These are phyloP conservation scores for Parambassis ranga DNA, from an alignment of 2,797 vertebrate species.

Conservation along the genomic window DNA sequence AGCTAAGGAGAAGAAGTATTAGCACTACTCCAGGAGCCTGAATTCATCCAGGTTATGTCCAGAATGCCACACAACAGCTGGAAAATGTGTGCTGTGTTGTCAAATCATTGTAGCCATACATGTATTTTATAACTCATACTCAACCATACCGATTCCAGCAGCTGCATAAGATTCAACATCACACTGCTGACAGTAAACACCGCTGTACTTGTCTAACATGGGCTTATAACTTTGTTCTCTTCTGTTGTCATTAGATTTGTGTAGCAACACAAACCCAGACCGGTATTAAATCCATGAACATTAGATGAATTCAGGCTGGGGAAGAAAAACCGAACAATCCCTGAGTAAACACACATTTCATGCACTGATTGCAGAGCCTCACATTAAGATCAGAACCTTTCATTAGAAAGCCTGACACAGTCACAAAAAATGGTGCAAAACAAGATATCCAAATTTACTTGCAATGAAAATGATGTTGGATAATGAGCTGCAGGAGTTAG, in stretches of 20 bases:
- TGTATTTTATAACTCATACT: too few species aligned
- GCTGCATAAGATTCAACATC: too few species aligned
- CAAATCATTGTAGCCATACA: too few species aligned
- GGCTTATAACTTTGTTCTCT: not conserved
- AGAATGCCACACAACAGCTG: too few species aligned
- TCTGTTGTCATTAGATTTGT: slow-evolving; percentile 15
- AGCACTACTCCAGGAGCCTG: too few species aligned
- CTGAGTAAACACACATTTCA: slow-evolving; percentile 48
- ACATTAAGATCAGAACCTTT: slow-evolving; percentile 33
- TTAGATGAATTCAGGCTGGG: slow-evolving; percentile 17
- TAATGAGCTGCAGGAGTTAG: not conserved
- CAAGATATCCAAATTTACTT: not conserved
- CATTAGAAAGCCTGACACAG: slow-evolving; percentile 3
- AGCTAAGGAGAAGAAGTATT: too few species aligned
- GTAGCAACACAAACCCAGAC: slow-evolving; percentile 8
- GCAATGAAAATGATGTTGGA: not conserved
- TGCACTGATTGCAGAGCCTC: not conserved
- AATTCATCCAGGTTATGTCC: too few species aligned
- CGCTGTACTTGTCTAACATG: not conserved
- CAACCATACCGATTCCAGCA: too few species aligned
- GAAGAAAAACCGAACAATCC: slow-evolving; percentile 24
- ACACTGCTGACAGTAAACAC: slow-evolving; percentile 18
- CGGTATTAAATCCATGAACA: not conserved
- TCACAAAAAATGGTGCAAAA: not conserved
- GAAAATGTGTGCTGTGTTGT: too few species aligned